phyloP scores from a whole-genome alignment of 2,888 invertebrate genomes.

The Xylota segnis region DNA sequence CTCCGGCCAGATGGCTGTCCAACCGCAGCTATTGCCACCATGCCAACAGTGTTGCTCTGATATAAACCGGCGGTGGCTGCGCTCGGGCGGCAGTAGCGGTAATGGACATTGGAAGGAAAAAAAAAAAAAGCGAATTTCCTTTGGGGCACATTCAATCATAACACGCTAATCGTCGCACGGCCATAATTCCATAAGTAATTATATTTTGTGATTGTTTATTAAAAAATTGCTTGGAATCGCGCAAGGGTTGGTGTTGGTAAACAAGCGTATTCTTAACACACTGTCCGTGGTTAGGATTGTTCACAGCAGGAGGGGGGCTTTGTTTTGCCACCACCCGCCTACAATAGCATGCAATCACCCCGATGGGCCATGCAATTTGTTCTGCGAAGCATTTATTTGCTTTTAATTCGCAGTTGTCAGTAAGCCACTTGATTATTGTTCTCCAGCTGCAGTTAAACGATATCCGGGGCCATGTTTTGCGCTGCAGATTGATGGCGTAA shows the following conservation, averaged over 20 bases:
- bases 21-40: slow-evolving; percentile 57
- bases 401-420: slow-evolving; percentile 75
- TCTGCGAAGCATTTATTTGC: slow-evolving; percentile 71
- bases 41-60: slow-evolving; percentile 32
- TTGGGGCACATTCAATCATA: slow-evolving; percentile 73
- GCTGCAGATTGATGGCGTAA: slow-evolving; percentile 67
- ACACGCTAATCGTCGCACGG: slow-evolving; percentile 70
- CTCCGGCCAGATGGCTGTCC: slow-evolving; percentile 71
- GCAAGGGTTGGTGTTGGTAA: slow-evolving; percentile 48
- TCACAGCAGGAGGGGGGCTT: slow-evolving; percentile 47
- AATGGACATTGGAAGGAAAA: slow-evolving; percentile 33
- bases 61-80: background rate
- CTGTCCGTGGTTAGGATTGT: slow-evolving; percentile 27
- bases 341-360: slow-evolving; percentile 30
- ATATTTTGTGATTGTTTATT: slow-evolving; percentile 62
- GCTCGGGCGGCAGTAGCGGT: slow-evolving; percentile 2
- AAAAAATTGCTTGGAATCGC: slow-evolving; percentile 36
- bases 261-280: slow-evolving; percentile 48
- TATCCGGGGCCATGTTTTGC: slow-evolving; percentile 71
- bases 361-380: slow-evolving; percentile 58
- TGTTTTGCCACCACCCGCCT: slow-evolving; percentile 43
- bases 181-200: slow-evolving; percentile 71
- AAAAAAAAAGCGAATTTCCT: slow-evolving; percentile 65
- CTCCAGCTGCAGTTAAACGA: slow-evolving; percentile 74
- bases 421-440: slow-evolving; percentile 76